Conservation (phyloP, 2,888 invertebrate species). For the Trisateles emortualis region DNA sequence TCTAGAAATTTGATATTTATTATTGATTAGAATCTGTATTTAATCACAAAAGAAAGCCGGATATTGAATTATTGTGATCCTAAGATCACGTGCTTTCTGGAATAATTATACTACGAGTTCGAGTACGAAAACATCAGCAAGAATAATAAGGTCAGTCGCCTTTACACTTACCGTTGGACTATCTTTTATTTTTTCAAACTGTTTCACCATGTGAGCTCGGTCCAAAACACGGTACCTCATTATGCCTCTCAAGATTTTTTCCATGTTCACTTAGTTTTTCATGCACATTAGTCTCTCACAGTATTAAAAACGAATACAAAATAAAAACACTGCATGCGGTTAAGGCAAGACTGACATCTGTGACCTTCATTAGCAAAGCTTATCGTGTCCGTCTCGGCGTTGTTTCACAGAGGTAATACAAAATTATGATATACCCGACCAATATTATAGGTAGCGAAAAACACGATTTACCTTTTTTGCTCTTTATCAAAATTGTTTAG, state of each 20-base stretch:
- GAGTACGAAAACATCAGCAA: not conserved
- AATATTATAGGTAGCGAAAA: conserved; percentile 33
- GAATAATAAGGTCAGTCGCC: conserved; percentile 51
- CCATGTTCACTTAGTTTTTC: conserved; percentile 86
- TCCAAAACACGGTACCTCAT: conserved; percentile 95
- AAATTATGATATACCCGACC: conserved; percentile 50
- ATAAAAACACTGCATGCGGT: conserved; percentile 33
- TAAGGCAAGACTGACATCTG: conserved; percentile 67
- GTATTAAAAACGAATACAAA: conserved; percentile 20
- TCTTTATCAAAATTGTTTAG: conserved; percentile 19
- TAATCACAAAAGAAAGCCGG: not conserved
- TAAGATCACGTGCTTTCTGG: not conserved
- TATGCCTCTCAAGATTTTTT: conserved; percentile 95
- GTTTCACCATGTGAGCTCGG: conserved; percentile 95
- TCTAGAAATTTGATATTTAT: not conserved
- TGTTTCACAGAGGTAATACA: conserved; percentile 41
- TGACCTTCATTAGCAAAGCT: conserved; percentile 79
- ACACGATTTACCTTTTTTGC: conserved; percentile 3
- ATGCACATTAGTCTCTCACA: conserved; percentile 36
- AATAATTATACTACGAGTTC: not conserved
- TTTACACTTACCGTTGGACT: conserved; percentile 92
- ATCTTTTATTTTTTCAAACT: conserved; percentile 95
- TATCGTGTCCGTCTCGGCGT: conserved; percentile 62
- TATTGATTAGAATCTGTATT: not conserved
- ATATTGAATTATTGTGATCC: not conserved